Percentiles rank a stretch among this genome's conserved stretches.
These are phyloP conservation scores for Prunella fulvescens DNA, from an alignment of 2,113 vertebrate species.

Conservation along the genomic window DNA sequence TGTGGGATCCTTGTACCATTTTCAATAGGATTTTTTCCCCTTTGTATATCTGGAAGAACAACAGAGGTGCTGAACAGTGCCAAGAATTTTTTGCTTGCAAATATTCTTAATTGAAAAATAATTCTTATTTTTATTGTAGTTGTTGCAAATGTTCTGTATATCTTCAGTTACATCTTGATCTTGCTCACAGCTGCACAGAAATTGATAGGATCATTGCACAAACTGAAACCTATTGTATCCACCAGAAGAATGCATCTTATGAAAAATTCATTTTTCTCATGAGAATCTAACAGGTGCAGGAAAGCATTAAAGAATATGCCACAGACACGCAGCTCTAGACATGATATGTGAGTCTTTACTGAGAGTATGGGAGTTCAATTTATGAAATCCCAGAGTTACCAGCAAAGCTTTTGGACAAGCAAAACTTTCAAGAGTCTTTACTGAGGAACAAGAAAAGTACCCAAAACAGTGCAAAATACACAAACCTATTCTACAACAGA, in stretches of 20 bases:
- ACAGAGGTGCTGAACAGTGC: background rate
- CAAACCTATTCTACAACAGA: background rate
- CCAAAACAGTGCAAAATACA: background rate
- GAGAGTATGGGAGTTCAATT: background rate
- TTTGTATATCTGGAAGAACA: background rate
- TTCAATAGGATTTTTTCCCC: background rate
- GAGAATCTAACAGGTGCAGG: conserved; percentile 49
- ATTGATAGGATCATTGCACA: conserved; percentile 31
- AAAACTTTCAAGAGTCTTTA: background rate
- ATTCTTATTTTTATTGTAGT: background rate
- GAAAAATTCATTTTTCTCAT: conserved; percentile 57
- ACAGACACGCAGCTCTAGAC: background rate
- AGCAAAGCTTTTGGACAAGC: background rate
- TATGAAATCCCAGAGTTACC: background rate
- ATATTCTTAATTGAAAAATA: conserved; percentile 16
- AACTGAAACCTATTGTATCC: conserved; percentile 53
- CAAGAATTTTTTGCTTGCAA: background rate
- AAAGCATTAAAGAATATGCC: conserved; percentile 22
- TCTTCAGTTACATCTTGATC: conserved; percentile 19
- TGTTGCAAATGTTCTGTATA: background rate
- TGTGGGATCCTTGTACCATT: background rate
- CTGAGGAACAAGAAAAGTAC: background rate
- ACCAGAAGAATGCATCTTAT: conserved; percentile 36
- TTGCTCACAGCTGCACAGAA: conserved; percentile 46
- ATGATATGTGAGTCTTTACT: conserved; percentile 10